phyloP scores from a whole-genome alignment of 2,113 vertebrate species.

The Chlorodrepanis virens region DNA sequence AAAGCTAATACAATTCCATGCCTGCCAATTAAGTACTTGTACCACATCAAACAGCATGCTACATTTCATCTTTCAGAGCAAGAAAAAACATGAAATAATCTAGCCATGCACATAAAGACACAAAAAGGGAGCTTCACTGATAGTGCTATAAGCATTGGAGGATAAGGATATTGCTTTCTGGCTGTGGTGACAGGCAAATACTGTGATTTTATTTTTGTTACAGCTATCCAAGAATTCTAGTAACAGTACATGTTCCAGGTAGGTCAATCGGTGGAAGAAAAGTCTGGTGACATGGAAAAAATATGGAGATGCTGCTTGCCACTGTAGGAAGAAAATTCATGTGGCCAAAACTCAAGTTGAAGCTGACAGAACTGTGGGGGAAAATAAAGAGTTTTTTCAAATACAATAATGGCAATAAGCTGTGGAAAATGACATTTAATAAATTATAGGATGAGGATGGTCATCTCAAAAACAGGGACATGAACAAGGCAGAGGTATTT shows the following conservation, averaged over 20 bases:
- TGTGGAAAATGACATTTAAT: background rate
- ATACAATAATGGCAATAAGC: background rate
- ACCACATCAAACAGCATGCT: background rate
- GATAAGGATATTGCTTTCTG: background rate
- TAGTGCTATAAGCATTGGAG: background rate
- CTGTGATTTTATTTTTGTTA: background rate
- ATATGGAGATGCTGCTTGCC: background rate
- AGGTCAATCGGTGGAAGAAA: background rate
- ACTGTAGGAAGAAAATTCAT: background rate
- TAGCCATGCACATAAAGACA: background rate
- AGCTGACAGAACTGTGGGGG: background rate
- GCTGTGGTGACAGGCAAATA: background rate
- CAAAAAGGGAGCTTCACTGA: background rate
- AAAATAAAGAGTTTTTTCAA: background rate
- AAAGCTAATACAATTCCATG: background rate
- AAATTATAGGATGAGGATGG: background rate
- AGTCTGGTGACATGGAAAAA: background rate
- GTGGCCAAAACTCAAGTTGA: background rate
- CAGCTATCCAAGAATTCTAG: background rate
- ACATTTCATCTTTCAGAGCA: background rate
- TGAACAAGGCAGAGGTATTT: background rate
- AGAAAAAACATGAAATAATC: background rate
- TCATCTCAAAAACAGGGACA: background rate
- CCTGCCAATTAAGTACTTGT: background rate
- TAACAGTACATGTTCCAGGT: background rate